Conservation (phyloP, 2,888 invertebrate species). For the Zele albiditarsus region DNA sequence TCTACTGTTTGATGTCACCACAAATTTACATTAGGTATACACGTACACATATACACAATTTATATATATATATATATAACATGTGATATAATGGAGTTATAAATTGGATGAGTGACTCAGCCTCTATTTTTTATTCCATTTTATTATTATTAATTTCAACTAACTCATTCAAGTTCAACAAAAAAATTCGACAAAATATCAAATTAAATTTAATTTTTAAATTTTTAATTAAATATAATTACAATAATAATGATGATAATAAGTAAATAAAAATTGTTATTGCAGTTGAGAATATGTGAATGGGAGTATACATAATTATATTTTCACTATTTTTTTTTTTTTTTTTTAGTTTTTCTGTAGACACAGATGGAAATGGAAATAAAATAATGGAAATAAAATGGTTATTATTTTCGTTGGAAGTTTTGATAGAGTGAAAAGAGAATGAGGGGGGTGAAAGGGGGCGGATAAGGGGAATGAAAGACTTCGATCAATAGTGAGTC, state of each 20-base stretch:
- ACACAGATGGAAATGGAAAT: neutral
- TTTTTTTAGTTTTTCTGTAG: neutral
- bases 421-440: conserved; percentile 29
- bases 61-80: neutral
- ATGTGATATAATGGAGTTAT: neutral
- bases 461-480: conserved; percentile 42
- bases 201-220: no score
- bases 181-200: neutral
- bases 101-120: neutral
- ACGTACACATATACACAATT: neutral
- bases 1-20: conserved; percentile 18
- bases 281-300: neutral
- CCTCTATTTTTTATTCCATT: neutral
- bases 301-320: neutral
- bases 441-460: conserved; percentile 29
- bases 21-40: neutral
- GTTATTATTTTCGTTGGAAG: neutral
- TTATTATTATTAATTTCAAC: neutral
- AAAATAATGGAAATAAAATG: neutral
- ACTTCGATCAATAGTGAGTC: conserved; percentile 65
- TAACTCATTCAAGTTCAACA: neutral
- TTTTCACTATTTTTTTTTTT: neutral
- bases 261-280: no score
- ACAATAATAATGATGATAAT: no score
- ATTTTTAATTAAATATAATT: no score